Percentiles rank a stretch among this genome's conserved stretches.
These are phyloP conservation scores for Lindbergichthys nudifrons DNA, from an alignment of 2,797 vertebrate species.

Conservation along the genomic window DNA sequence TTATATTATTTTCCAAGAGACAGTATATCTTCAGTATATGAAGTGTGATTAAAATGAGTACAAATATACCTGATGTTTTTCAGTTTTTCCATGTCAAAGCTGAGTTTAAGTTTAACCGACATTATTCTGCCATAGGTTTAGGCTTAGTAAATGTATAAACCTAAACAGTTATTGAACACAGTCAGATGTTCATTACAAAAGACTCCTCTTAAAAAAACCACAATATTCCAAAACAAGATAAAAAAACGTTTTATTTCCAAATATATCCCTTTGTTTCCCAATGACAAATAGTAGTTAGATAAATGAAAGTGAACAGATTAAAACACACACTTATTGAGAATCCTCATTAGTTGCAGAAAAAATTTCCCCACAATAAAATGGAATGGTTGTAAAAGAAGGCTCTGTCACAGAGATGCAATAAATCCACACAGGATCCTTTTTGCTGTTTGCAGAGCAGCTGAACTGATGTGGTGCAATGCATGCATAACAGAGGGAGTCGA, in stretches of 20 bases:
- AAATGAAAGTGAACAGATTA: conserved; percentile 63
- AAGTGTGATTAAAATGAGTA: not conserved
- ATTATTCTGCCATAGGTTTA: not conserved
- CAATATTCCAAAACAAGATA: conserved; percentile 52
- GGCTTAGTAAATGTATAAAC: not conserved
- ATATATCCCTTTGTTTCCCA: conserved; percentile 75
- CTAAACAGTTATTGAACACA: not conserved
- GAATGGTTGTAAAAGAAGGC: conserved; percentile 39
- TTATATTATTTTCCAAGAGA: not conserved
- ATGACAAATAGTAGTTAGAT: conserved; percentile 61
- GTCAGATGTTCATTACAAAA: not conserved
- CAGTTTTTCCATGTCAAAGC: not conserved
- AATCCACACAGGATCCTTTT: conserved; percentile 30
- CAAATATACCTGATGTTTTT: not conserved
- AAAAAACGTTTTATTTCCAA: conserved; percentile 82
- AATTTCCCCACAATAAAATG: conserved; percentile 20
- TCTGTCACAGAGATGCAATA: conserved; percentile 33
- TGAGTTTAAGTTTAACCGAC: not conserved
- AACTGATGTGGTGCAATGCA: conserved; percentile 40
- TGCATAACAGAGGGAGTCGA: conserved; percentile 39
- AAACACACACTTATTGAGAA: conserved; percentile 48
- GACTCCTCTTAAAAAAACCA: not conserved
- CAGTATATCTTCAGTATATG: not conserved
- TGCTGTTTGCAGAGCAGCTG: conserved; percentile 43
- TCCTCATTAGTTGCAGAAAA: conserved; percentile 29